Conservation (phyloP, 2,113 vertebrate genomes). For the Lanius collurio region DNA sequence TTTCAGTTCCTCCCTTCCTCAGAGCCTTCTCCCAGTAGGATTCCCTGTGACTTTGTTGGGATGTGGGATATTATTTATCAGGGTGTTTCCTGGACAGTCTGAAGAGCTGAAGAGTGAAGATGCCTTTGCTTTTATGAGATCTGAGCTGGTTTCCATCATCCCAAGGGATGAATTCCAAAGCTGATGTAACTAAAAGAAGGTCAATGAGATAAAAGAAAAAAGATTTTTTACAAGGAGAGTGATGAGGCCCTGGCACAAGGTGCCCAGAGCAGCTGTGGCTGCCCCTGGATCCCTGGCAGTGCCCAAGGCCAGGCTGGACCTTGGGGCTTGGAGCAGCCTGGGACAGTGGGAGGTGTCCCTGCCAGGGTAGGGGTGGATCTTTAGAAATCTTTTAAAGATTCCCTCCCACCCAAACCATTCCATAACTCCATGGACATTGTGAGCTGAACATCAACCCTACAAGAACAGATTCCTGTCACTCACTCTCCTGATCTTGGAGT, state of each 20-base stretch:
- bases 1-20: background rate
- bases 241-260: background rate
- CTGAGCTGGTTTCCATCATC: background rate
- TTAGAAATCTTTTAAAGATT: background rate
- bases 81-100: background rate
- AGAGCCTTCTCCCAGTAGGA: background rate
- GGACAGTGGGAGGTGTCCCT: background rate
- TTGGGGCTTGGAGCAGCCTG: background rate
- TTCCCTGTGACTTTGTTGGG: background rate
- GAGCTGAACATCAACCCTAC: background rate
- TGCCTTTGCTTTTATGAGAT: background rate
- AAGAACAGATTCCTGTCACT: background rate
- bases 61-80: background rate
- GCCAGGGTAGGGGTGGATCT: too few relatives aligned
- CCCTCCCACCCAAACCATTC: background rate
- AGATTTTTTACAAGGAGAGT: background rate
- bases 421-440: fast-evolving
- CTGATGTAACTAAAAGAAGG: background rate
- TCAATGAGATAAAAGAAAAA: background rate
- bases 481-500: background rate
- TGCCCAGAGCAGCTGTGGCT: background rate
- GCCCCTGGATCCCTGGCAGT: background rate
- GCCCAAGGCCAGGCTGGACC: background rate
- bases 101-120: background rate
- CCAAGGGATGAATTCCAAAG: background rate